Conservation (phyloP, 2,797 vertebrate genomes). For the Cyprinella venusta region DNA sequence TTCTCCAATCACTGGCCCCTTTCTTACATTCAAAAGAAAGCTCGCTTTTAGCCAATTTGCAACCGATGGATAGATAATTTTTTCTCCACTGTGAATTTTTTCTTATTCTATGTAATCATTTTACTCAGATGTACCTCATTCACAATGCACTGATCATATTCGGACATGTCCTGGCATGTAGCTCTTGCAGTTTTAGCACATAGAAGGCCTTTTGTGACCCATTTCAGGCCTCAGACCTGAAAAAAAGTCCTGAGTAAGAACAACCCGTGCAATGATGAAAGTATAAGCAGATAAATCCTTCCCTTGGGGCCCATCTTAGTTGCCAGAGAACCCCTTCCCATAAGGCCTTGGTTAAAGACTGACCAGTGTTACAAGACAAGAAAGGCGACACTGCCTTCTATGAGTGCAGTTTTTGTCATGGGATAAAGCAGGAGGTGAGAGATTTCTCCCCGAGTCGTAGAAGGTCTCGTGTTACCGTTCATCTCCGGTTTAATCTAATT, state of each 20-base stretch:
- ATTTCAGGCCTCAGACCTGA: not conserved
- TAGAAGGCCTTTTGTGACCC: not conserved
- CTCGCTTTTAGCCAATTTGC: not conserved
- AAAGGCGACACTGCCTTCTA: constrained; percentile 4
- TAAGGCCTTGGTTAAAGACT: not conserved
- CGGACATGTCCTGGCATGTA: not conserved
- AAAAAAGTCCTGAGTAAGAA: not conserved
- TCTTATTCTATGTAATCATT: not conserved
- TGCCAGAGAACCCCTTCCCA: not conserved
- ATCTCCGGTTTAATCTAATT: constrained; percentile 61
- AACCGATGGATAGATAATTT: not conserved
- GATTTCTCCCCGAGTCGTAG: constrained; percentile 11
- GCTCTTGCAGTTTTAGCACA: not conserved
- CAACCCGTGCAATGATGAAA: not conserved
- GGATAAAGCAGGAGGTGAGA: not conserved
- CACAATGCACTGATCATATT: not conserved
- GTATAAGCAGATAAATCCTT: not conserved
- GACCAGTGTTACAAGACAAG: not conserved
- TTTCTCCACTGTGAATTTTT: not conserved
- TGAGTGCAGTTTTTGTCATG: not conserved
- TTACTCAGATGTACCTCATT: not conserved
- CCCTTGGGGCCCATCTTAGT: not conserved
- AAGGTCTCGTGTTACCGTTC: not conserved
- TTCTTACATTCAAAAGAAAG: not conserved
- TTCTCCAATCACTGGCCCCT: not conserved